Percentiles rank a stretch among this genome's conserved stretches.
Evolutionary conservation across 2,888 invertebrate genomes (phyloP).

Genomic region (Teinopalpus imperialis): DNA sequence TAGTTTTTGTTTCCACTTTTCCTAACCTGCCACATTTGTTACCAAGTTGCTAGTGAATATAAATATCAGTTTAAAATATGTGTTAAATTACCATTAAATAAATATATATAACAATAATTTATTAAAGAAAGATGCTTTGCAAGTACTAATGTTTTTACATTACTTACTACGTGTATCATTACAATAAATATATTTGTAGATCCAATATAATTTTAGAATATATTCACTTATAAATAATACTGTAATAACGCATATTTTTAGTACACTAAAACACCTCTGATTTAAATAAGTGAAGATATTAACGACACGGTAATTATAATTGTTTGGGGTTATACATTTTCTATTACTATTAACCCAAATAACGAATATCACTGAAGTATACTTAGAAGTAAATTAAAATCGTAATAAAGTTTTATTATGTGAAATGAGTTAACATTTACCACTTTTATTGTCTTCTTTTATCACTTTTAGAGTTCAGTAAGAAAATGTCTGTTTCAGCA

Average conservation of each 20-base stretch:
- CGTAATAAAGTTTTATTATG: slow-evolving; percentile 16
- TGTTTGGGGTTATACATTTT: slow-evolving; percentile 8
- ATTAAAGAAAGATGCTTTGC: too few species aligned
- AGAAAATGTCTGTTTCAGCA: slow-evolving; percentile 84
- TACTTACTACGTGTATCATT: too few species aligned
- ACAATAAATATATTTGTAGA: too few species aligned
- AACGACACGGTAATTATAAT: too few species aligned
- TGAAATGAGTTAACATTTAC: slow-evolving; percentile 28
- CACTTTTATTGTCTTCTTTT: slow-evolving; percentile 67
- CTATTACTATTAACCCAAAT: slow-evolving; percentile 8
- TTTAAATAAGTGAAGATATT: too few species aligned
- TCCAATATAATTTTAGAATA: neutral
- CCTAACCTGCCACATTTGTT: slow-evolving; percentile 1
- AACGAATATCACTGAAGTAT: slow-evolving; percentile 3
- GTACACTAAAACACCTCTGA: too few species aligned
- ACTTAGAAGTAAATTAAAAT: neutral
- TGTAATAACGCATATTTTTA: neutral
- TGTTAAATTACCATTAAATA: too few species aligned
- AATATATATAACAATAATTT: too few species aligned
- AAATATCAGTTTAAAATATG: too few species aligned
- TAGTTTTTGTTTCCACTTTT: slow-evolving; percentile 10
- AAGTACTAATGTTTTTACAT: too few species aligned
- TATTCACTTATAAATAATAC: neutral
- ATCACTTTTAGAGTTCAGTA: slow-evolving; percentile 48
- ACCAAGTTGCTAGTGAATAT: too few species aligned